Percentiles rank a stretch among this genome's conserved stretches.
These are phyloP conservation scores for Dolichallabes microphthalmus DNA, from an alignment of 2,113 vertebrate species.

Conservation along the genomic window DNA sequence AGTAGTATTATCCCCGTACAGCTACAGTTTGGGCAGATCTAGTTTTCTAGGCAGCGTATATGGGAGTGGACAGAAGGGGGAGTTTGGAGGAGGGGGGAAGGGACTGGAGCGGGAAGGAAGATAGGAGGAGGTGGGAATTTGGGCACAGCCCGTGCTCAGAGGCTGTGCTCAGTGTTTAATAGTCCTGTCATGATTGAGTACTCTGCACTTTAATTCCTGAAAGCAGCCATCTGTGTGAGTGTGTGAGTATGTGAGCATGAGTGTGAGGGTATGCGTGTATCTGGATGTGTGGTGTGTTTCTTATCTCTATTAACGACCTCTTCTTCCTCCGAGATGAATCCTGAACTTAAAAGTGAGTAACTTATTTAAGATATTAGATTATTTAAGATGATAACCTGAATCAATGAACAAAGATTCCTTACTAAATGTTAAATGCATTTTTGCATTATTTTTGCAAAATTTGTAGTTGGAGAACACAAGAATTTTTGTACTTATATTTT, in stretches of 20 bases:
- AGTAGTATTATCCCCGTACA: too few species aligned
- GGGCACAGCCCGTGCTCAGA: not conserved
- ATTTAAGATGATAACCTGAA: too few species aligned
- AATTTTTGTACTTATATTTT: not conserved
- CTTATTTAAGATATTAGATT: not conserved
- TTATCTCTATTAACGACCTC: too few species aligned
- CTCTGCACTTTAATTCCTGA: constrained; percentile 1
- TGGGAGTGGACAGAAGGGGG: not conserved
- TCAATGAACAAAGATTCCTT: not conserved
- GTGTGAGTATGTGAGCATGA: not conserved
- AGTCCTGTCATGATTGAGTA: constrained; percentile 41
- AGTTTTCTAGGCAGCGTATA: not conserved
- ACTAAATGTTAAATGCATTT: not conserved
- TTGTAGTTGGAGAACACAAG: not conserved
- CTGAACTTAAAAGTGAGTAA: not conserved
- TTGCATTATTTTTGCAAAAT: not conserved
- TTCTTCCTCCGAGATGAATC: not conserved
- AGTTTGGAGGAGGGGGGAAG: not conserved
- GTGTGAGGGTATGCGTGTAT: not conserved
- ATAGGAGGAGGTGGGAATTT: not conserved
- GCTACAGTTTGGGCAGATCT: not conserved
- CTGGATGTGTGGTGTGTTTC: not conserved
- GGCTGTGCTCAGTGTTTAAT: constrained; percentile 20
- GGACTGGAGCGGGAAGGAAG: not conserved
- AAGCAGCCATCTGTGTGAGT: not conserved